Conservation (phyloP, 2,797 vertebrate genomes). For the Acipenser ruthenus region DNA sequence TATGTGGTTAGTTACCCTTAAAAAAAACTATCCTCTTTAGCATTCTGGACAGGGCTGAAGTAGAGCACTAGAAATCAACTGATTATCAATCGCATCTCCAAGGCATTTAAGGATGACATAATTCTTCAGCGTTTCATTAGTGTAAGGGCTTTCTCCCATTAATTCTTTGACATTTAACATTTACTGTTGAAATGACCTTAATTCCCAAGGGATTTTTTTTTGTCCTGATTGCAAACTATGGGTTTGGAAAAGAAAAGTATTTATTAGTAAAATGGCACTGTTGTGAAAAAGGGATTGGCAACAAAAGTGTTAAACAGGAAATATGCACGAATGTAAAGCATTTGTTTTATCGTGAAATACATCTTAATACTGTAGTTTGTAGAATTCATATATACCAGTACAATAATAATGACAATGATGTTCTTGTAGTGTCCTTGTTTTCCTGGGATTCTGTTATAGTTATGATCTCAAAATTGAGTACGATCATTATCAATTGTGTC, state of each 20-base stretch:
- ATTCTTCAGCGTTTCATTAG: constrained; percentile 25
- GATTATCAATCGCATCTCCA: constrained; percentile 18
- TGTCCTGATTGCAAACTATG: background rate
- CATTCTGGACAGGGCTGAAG: background rate
- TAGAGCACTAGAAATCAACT: constrained; percentile 9
- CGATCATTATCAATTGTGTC: too few species aligned
- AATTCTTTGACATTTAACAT: constrained; percentile 42
- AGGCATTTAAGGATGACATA: constrained; percentile 27
- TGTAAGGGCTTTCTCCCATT: constrained; percentile 39
- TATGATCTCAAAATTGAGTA: too few species aligned
- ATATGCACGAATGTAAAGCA: too few species aligned
- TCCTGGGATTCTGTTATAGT: too few species aligned
- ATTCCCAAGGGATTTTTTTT: constrained; percentile 17
- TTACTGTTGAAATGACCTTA: constrained; percentile 32
- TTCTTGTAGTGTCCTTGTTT: too few species aligned
- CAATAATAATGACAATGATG: too few species aligned
- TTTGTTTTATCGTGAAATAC: too few species aligned
- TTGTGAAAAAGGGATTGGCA: too few species aligned
- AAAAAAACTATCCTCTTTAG: background rate
- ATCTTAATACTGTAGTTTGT: too few species aligned
- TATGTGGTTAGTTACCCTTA: constrained; percentile 4
- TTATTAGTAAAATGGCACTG: background rate
- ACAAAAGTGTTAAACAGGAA: too few species aligned
- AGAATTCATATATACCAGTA: too few species aligned
- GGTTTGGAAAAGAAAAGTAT: background rate